Percentiles rank a stretch among this genome's conserved stretches.
Conservation (phyloP, 2,113 vertebrate species). For the Corythornis cristatus region DNA sequence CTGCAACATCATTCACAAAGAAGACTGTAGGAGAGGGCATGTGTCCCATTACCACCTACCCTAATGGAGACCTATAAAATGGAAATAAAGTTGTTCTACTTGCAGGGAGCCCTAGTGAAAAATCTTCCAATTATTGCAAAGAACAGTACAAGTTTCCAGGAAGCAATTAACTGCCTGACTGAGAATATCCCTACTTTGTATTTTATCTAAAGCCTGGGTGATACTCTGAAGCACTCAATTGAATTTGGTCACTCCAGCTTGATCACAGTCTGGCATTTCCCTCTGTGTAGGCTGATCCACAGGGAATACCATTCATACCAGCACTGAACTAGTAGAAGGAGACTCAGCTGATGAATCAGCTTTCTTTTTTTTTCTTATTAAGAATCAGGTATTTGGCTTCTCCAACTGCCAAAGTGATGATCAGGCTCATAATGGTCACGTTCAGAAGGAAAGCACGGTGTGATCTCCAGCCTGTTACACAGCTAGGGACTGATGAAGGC, state of each 20-base stretch:
- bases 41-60: neutral
- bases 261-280: neutral
- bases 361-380: neutral
- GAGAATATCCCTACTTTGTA: neutral
- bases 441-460: neutral
- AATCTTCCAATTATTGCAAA: neutral
- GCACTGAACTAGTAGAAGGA: neutral
- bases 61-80: neutral
- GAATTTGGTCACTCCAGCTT: constrained; percentile 6
- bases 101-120: neutral
- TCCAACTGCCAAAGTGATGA: neutral
- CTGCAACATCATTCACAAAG: neutral
- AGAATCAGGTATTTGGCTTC: neutral
- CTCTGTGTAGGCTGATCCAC: neutral
- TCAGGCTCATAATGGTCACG: neutral
- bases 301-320: constrained; percentile 23
- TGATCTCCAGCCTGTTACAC: neutral
- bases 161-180: constrained; percentile 5
- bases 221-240: constrained; percentile 1
- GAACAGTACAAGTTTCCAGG: neutral
- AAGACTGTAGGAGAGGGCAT: neutral
- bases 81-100: neutral
- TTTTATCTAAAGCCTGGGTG: neutral
- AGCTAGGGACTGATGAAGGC: neutral
- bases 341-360: constrained; percentile 45